Base-by-base conservation (phyloP, 2,113 vertebrate species). In the Colius striatus region DNA sequence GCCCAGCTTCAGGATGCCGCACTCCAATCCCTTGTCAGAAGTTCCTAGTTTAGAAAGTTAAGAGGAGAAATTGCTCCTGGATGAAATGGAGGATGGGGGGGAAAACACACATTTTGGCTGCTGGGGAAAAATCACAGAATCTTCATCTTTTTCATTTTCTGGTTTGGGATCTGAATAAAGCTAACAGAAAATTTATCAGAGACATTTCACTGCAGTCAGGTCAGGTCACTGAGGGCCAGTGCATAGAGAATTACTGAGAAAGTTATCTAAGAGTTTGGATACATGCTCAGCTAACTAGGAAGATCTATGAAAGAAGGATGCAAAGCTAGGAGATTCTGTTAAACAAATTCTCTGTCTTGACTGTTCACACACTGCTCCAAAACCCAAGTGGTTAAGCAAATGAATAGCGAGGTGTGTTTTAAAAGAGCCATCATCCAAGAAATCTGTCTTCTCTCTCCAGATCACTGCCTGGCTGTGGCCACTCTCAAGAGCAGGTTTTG, bases 401-500 rank as follows among this genome's bases (percentile, higher is more conserved):
- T 11, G 11, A 81, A 38, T 9, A 74, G 14, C 27, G n/a, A 8
- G 2, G 11, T 71, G 36, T 63, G 32, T 91, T 81, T 84, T 66
- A 54, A 45, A 27, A 45, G 26, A 78, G 2, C 13, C 15, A 16
- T 53, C 1, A 3, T 7, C n/a, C 68, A 47, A 72, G 16, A 83
- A 72, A 50, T 36, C 12, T 17, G 14, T 14, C 18, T 45, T 62
- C 3, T 81, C 12, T 76, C n/a, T 72, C 15, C n/a, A 57, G 30
- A 16, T 63, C 38, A 4, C 10, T 32, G 15, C 32, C 57, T 58
- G 62, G 51, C 2, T 3, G 8, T 27, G 21, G 16, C 30, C 0
- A 0, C 4, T 66, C 41, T 34, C 0, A 0, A 61, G 48, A 45
- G 36, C 41, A 67, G 36, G 36, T 67, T 71, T 71, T 43, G 58